phyloP scores from a whole-genome alignment of 2,888 invertebrate species.

The Cenopis cana region DNA sequence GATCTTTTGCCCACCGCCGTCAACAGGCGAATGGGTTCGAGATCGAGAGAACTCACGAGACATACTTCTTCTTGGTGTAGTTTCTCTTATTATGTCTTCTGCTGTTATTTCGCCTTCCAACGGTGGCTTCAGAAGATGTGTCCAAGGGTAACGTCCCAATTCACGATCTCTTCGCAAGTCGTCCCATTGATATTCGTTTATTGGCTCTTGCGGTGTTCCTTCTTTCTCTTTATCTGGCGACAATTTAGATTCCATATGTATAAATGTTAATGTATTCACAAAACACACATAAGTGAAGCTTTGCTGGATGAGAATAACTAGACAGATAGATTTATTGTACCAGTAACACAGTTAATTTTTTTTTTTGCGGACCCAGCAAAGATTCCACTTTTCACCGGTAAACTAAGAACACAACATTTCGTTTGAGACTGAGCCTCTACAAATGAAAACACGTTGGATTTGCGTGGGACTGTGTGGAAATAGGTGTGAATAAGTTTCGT shows the following conservation, averaged over 20 bases:
- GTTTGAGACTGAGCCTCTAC: constrained; percentile 76
- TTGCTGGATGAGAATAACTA: constrained; percentile 46
- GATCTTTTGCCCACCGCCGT: constrained; percentile 71
- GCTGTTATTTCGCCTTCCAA: constrained; percentile 81
- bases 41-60: constrained; percentile 78
- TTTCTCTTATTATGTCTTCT: constrained; percentile 79
- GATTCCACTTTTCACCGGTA: constrained; percentile 70
- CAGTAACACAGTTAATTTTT: constrained; percentile 47
- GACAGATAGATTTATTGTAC: constrained; percentile 7
- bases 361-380: constrained; percentile 70
- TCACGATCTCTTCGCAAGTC: constrained; percentile 89
- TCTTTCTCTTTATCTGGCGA: constrained; percentile 78
- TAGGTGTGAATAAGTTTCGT: constrained; percentile 83
- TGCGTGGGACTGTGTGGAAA: constrained; percentile 83
- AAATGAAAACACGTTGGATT: constrained; percentile 80
- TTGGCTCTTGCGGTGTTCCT: constrained; percentile 87
- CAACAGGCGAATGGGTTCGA: constrained; percentile 74
- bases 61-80: constrained; percentile 79
- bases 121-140: constrained; percentile 89
- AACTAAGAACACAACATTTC: constrained; percentile 83
- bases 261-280: constrained; percentile 56
- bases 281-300: constrained; percentile 48
- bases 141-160: constrained; percentile 92
- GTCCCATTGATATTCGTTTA: constrained; percentile 93
- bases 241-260: constrained; percentile 85